Evolutionary conservation across 2,888 invertebrate species (phyloP).

Genomic region (Sarcophaga variegata): DNA sequence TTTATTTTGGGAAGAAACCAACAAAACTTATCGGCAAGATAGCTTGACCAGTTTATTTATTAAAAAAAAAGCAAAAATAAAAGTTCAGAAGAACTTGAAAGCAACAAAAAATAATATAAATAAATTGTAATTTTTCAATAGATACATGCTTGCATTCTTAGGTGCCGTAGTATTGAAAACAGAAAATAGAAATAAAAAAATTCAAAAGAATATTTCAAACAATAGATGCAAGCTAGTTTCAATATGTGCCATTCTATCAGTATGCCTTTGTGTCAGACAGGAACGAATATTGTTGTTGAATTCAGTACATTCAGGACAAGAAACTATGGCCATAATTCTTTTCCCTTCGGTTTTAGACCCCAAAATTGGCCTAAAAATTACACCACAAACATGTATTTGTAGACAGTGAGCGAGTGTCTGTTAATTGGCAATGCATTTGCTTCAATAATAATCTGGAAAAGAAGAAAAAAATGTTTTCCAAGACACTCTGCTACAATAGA

Average conservation of each 20-base stretch:
- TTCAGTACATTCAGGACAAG: constrained; percentile 52
- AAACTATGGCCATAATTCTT: constrained; percentile 69
- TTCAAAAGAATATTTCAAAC: constrained; percentile 30
- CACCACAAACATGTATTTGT: constrained; percentile 59
- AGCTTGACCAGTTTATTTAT: constrained; percentile 48
- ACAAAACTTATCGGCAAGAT: constrained; percentile 32
- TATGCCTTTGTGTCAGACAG: not conserved
- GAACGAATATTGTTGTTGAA: constrained; percentile 10
- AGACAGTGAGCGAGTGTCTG: constrained; percentile 47
- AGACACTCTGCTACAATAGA: not conserved
- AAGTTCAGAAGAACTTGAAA: not conserved
- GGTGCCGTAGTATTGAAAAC: not conserved
- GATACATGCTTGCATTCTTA: not conserved
- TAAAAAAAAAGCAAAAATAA: not conserved
- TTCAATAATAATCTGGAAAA: constrained; percentile 33
- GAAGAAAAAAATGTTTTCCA: not conserved
- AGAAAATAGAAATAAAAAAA: too few relatives aligned
- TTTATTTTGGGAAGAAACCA: constrained; percentile 3
- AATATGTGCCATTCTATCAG: not conserved
- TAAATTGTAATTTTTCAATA: too few relatives aligned
- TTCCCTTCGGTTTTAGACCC: constrained; percentile 53
- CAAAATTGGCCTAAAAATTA: constrained; percentile 58
- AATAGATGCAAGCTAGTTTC: constrained; percentile 3
- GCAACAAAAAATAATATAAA: too few relatives aligned
- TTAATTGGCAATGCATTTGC: constrained; percentile 43